These are phyloP conservation scores for Colistium nudipinnis DNA, from an alignment of 2,113 vertebrate species.

Conservation along the genomic window DNA sequence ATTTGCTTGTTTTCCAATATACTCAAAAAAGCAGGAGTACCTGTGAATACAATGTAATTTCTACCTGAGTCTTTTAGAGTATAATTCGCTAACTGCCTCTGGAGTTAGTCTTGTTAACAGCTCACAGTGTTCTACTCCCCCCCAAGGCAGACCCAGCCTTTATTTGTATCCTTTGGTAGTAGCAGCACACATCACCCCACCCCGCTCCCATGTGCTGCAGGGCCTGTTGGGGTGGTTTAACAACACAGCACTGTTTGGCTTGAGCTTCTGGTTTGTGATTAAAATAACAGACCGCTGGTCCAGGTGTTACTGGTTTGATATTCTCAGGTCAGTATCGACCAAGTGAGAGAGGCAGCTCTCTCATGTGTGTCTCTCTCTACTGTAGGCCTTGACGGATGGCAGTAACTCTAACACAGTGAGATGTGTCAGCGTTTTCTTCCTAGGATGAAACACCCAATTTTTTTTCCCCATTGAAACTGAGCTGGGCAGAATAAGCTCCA, in stretches of 20 bases:
- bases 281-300: conserved; percentile 24
- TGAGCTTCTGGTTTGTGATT: conserved; percentile 45
- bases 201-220: conserved; percentile 54
- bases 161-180: conserved; percentile 44
- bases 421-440: conserved; percentile 52
- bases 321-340: conserved; percentile 6
- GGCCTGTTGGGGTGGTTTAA: conserved; percentile 71
- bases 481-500: conserved; percentile 37
- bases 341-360: conserved; percentile 9
- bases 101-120: conserved; percentile 33
- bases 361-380: conserved; percentile 20
- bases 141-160: conserved; percentile 54
- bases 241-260: conserved; percentile 37
- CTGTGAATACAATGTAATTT: neutral
- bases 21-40: neutral
- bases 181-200: conserved; percentile 37
- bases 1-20: conserved; percentile 7
- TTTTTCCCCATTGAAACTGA: conserved; percentile 45
- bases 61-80: neutral
- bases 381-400: conserved; percentile 23
- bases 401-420: conserved; percentile 41
- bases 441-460: conserved; percentile 35
- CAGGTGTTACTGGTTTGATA: conserved; percentile 43
- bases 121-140: conserved; percentile 15
- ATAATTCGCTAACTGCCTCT: conserved; percentile 5